Evolutionary conservation across 2,797 vertebrate genomes (phyloP), one percentile per base, ranked within the genome.

Genomic region (Harpagifer antarcticus): DNA sequence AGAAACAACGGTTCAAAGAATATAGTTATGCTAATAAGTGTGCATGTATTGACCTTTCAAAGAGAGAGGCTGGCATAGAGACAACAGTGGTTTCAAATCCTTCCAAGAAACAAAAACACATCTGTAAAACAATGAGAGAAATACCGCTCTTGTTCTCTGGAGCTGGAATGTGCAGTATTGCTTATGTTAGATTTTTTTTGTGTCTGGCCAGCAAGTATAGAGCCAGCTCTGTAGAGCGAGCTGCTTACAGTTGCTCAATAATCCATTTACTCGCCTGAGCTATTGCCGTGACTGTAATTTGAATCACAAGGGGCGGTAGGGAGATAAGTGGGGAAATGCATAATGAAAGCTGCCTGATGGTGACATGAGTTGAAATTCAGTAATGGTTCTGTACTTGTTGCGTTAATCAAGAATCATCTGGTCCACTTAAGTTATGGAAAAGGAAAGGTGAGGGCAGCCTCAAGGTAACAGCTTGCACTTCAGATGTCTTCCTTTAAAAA

Each of bases 191-290:
- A 83, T 72, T 72, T 63, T 61, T 4, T 67, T 48, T 72, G 33
- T 62, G 68, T 84, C 71, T 74, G 79, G 54, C 67, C 70, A 72
- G 67, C 54, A 12, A 84, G 77, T 68, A 78, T 68, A 75, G 55
- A 79, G 85, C 59, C 62, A 72, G 72, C 77, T 72, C 80, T 81
- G 71, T 50, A 54, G 72, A 87, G 76, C 14, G 49, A 86, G 50
- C 71, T 66, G 81, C 85, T 90, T 81, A 86, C 83, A 86, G 82
- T 89, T 85, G 83, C 69, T 91, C 87, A 88, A 90, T 91, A 93
- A 92, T 91, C 90, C 88, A 88, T 90, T 93, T 91, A 88, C 84
- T 86, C 86, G 82, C 78, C 78, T 87, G 70, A 84, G 75, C 83
- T 86, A 83, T 80, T 81, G 86, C 72, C 74, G 78, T 90, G 86